Conservation (phyloP, 2,888 invertebrate species). For the Andrena camellia region DNA sequence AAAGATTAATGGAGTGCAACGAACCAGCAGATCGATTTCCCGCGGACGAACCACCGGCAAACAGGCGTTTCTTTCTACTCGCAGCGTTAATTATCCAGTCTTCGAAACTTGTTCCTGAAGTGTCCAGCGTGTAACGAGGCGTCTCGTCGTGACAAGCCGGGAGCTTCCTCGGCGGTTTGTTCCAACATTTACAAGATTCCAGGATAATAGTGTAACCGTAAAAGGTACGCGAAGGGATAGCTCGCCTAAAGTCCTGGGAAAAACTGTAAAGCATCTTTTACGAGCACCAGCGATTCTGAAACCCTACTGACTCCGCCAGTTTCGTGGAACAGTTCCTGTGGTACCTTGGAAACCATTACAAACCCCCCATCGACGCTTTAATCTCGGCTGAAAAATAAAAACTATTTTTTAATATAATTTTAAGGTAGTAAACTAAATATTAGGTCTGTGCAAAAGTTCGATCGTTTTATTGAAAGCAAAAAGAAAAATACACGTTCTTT, state of each 20-base stretch:
- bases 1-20: conserved; percentile 46
- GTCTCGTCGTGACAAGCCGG: conserved; percentile 51
- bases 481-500: neutral
- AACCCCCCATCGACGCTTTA: neutral
- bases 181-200: conserved; percentile 66
- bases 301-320: conserved; percentile 33
- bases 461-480: neutral
- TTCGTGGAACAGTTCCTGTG: conserved; percentile 40
- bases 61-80: conserved; percentile 35
- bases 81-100: conserved; percentile 48
- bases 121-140: conserved; percentile 49
- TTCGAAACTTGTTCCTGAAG: conserved; percentile 38
- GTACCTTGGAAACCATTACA: conserved; percentile 17
- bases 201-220: conserved; percentile 61
- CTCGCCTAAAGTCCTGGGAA: conserved; percentile 62
- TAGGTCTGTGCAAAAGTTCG: too few species aligned
- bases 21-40: conserved; percentile 4
- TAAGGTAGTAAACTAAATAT: too few species aligned
- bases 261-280: conserved; percentile 55
- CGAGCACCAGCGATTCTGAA: conserved; percentile 36
- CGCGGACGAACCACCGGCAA: neutral
- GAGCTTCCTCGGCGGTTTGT: conserved; percentile 34
- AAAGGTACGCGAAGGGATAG: conserved; percentile 54
- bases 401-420: neutral
- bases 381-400: neutral